Evolutionary conservation across 2,888 invertebrate species (phyloP).

Genomic region (Sycophila texana): DNA sequence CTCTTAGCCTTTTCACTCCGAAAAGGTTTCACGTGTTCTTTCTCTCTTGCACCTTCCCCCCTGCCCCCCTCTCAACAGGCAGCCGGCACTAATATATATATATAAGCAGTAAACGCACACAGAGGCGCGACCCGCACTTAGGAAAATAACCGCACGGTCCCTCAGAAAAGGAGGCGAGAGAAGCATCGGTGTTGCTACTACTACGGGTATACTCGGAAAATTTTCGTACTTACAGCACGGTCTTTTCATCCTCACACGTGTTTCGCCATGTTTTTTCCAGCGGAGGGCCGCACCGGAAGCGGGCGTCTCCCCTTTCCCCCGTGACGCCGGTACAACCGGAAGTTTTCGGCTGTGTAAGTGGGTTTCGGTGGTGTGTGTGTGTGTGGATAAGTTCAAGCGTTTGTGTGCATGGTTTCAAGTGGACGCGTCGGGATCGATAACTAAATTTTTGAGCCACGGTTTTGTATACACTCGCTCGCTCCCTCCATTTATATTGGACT

Average conservation of each 20-base stretch:
- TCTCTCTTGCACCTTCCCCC: conserved; percentile 18
- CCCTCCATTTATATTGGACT: background rate
- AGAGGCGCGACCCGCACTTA: background rate
- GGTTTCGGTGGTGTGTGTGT: background rate
- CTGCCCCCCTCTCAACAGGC: background rate
- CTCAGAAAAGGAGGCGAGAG: too few species aligned
- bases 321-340: conserved; percentile 14
- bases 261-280: conserved; percentile 28
- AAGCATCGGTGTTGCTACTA: too few species aligned
- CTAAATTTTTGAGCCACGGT: conserved; percentile 27
- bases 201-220: too few species aligned
- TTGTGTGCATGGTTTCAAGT: conserved; percentile 21
- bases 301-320: conserved; percentile 10
- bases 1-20: conserved; percentile 33
- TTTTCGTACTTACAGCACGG: too few species aligned
- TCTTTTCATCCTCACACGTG: too few species aligned
- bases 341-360: conserved; percentile 28
- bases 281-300: conserved; percentile 11
- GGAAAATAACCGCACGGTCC: too few species aligned
- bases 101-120: background rate
- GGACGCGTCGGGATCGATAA: conserved; percentile 42
- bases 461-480: background rate
- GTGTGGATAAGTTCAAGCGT: background rate
- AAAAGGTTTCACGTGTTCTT: conserved; percentile 34
- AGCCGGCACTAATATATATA: conserved; percentile 18